phyloP scores from a whole-genome alignment of 1,140 invertebrate genomes.

The Bombus sibiricus region DNA sequence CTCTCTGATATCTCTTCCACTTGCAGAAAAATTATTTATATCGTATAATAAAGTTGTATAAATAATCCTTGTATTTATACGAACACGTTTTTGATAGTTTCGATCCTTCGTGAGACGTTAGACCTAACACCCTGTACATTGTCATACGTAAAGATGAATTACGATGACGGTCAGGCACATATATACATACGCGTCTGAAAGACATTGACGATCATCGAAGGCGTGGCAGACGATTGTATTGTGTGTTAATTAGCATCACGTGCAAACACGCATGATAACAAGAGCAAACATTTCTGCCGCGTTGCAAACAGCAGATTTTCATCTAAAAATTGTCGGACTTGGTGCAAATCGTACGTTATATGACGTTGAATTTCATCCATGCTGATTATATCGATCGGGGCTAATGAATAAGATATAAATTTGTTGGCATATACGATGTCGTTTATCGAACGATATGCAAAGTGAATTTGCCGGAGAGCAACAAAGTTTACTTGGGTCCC shows the following conservation, averaged over 20 bases:
- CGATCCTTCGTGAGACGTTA: too few relatives aligned
- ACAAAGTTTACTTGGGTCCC: neutral
- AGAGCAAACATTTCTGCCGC: neutral
- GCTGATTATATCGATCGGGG: neutral
- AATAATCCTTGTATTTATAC: too few relatives aligned
- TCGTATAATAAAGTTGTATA: too few relatives aligned
- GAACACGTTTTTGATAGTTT: too few relatives aligned
- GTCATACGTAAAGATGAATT: neutral
- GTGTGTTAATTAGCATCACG: neutral
- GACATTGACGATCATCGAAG: neutral
- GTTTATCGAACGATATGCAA: neutral
- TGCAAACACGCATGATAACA: slow-evolving; percentile 6
- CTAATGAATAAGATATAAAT: slow-evolving; percentile 36
- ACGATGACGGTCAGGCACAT: neutral
- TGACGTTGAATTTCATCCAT: neutral
- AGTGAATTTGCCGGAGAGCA: neutral
- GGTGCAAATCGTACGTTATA: neutral
- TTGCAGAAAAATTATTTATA: too few relatives aligned
- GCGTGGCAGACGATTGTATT: too few relatives aligned
- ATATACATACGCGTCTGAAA: neutral
- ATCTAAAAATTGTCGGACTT: neutral
- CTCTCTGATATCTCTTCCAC: too few relatives aligned
- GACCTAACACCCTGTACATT: neutral
- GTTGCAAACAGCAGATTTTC: neutral
- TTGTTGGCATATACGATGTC: neutral